Base-by-base conservation (phyloP, 2,888 invertebrate species). In the Phanerotoma sp. region DNA sequence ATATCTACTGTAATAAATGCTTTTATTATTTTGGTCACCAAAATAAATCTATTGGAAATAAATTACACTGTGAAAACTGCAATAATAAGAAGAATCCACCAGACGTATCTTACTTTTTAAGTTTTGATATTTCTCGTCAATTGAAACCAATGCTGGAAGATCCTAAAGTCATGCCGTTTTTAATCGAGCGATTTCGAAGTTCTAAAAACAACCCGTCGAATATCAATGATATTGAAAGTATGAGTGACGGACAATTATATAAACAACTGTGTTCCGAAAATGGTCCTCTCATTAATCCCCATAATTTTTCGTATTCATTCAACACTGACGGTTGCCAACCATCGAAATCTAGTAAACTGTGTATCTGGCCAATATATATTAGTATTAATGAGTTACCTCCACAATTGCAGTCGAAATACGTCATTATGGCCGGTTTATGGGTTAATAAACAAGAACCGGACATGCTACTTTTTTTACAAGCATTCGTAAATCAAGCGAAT, bases 361-460 rank as follows among this genome's bases (percentile, higher is more conserved):
- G 54, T 4, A 54, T 60, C 10, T 62, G 58, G 60, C 58, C 60
- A n/a, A 60, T 62, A 18, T 56, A 54, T 16, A 9, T 58, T 28
- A 51, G n/a, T n/a, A n/a, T n/a, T n/a, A n/a, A n/a, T n/a, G n/a
- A n/a, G n/a, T n/a, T n/a, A n/a, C n/a, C n/a, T 44, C 38, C 45
- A 35, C 13, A 53, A 33, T 42, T 45, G 9, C 35, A 56, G 18
- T 38, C 44, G 21, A 37, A 48, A 15, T 41, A 46, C 42, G 38
- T 51, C 21, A 51, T 58, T 22, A 11, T 46, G 10, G 32, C 46
- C 22, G 54, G 45, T 3, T 28, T 60, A 3, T 60, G 62, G 57
- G 53, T 62, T 62, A 41, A n/a, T 2, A 51, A 53, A 22, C 49
- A 55, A 30, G 55, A 61, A 16, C 61, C 59, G n/a, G 21, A 58